Percentiles rank a stretch among this genome's conserved stretches.
Conservation (phyloP, 2,888 invertebrate genomes). For the Hemistola chrysoprasaria region DNA sequence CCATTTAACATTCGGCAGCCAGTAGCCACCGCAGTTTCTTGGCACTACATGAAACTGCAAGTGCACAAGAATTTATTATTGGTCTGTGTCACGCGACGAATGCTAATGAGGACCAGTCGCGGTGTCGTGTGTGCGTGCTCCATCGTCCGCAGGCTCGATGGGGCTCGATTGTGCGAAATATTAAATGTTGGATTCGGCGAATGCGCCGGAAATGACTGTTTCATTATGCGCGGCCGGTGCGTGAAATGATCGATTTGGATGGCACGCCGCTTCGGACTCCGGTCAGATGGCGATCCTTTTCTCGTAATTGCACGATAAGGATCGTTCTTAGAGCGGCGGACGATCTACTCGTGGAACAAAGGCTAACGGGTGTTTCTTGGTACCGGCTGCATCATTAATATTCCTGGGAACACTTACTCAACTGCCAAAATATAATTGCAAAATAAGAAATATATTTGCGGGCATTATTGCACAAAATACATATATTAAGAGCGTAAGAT, state of each 20-base stretch:
- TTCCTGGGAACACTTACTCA: constrained; percentile 7
- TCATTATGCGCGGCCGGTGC: constrained; percentile 70
- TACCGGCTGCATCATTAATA: constrained; percentile 10
- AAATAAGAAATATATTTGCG: background rate
- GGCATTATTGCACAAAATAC: no score
- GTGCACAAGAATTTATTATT: constrained; percentile 79
- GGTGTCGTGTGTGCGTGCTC: constrained; percentile 53
- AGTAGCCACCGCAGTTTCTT: constrained; percentile 58
- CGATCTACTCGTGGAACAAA: constrained; percentile 36
- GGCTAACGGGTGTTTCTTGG: constrained; percentile 23
- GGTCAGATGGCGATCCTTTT: constrained; percentile 40
- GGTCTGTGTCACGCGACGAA: constrained; percentile 63
- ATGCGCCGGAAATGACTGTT: constrained; percentile 71
- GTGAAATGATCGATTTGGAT: constrained; percentile 70
- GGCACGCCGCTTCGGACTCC: constrained; percentile 44
- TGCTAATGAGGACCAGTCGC: constrained; percentile 58
- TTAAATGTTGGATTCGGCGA: constrained; percentile 68
- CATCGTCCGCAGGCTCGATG: constrained; percentile 38
- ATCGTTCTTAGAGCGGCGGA: constrained; percentile 48
- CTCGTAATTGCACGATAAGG: constrained; percentile 53
- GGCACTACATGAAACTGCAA: constrained; percentile 77
- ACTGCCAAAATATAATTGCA: constrained; percentile 7
- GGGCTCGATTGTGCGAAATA: constrained; percentile 59
- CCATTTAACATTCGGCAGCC: constrained; percentile 72
- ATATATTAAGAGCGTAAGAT: constrained; percentile 22